Evolutionary conservation across 1,140 invertebrate genomes (phyloP), one percentile per base, ranked within the genome.

Genomic region (Microplitis demolitor): DNA sequence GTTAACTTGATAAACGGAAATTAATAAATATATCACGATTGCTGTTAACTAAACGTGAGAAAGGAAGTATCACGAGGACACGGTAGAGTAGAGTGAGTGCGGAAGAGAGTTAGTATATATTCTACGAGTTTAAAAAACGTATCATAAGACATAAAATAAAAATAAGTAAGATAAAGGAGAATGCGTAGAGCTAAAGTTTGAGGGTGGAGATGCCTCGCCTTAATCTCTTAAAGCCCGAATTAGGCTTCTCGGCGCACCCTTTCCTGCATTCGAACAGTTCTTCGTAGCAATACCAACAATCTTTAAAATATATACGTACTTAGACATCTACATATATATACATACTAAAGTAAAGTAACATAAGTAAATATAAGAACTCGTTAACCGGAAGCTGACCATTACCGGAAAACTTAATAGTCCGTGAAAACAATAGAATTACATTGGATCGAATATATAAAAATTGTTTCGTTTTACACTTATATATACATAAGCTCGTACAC

Each of bases 351-450:
- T 24, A 24, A 24, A 67, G 37, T n/a, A 16, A 54, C 51, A 54
- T 50, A 64, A 45, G 3, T 14, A n/a, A 51, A 67, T 33, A 24
- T 8, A 35, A 51, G 9, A 8, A 51, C 16, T 45, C 75, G 74
- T 81, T 79, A 79, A 84, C 84, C 82, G 85, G 85, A 87, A 86
- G 83, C 75, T 50, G 16, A 62, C 79, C 77, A 86, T 87, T 86
- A 85, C 81, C 80, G 14, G 76, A 79, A 71, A 82, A 85, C 82
- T 87, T 86, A 87, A 87, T 87, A 87, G 84, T 83, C 85, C 85
- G 83, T 87, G 83, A 87, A 87, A 81, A 87, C 85, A 87, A 87
- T 87, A 84, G 84, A 87, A 87, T 87, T 87, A 85, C 51, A 4
- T 16, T 82, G 71, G 73, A 79, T 78, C 78, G 78, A 79, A 84